Evolutionary conservation across 2,888 invertebrate species (phyloP).

Genomic region (Steinernema scapterisci): DNA sequence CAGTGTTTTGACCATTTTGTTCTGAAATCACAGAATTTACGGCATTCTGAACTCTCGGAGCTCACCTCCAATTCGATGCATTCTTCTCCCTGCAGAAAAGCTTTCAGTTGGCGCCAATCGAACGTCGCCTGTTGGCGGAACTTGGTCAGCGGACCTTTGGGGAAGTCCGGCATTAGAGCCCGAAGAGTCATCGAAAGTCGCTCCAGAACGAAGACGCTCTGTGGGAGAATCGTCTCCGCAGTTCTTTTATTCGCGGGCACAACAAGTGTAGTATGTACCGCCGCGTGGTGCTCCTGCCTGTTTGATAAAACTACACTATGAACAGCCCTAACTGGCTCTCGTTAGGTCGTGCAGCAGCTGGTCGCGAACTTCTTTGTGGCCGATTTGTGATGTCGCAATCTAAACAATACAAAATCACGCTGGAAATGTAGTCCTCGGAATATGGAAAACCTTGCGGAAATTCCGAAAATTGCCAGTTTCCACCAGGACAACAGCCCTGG

Average conservation of each 20-base stretch:
- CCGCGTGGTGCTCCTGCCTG: neutral
- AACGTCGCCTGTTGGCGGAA: conserved; percentile 82
- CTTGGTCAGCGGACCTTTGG: conserved; percentile 77
- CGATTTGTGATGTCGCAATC: neutral
- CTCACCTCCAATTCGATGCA: conserved; percentile 79
- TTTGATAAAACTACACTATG: conserved; percentile 21
- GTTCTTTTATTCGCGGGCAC: neutral
- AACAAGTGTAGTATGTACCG: neutral
- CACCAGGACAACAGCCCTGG: no score
- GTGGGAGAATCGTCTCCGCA: neutral
- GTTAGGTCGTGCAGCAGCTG: neutral
- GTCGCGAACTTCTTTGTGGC: neutral
- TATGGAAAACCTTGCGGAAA: no score
- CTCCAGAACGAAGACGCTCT: neutral
- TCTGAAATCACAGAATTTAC: conserved; percentile 71
- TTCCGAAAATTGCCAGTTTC: no score
- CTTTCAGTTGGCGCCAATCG: conserved; percentile 83
- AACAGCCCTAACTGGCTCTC: neutral
- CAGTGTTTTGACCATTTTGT: conserved; percentile 79
- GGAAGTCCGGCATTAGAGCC: conserved; percentile 66
- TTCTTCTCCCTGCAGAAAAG: conserved; percentile 81
- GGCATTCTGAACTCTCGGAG: neutral
- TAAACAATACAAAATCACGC: no score
- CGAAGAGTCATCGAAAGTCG: conserved; percentile 22
- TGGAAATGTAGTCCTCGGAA: no score